Conservation (phyloP, 37 sponge, comb jelly and placozoan genomes). For the Dysidea cf. avara region DNA sequence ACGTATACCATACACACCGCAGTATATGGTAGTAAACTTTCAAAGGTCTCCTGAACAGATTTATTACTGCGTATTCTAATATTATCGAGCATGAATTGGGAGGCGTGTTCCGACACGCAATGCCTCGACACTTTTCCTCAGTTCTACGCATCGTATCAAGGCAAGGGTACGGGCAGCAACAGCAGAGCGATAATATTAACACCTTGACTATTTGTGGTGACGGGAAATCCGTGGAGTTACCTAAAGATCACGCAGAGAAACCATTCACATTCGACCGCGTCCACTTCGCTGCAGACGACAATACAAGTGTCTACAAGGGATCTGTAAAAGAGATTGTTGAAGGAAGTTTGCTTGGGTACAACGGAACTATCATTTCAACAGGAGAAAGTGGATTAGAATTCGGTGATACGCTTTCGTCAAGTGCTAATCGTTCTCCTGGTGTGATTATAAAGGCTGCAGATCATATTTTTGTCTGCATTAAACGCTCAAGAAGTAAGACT, state of each 20-base stretch:
- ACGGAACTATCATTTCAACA: conserved; percentile 68
- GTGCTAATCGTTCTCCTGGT: background rate
- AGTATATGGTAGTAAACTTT: no score
- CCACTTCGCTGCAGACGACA: conserved; percentile 1
- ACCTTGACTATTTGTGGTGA: background rate
- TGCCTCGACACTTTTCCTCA: conserved; percentile 37
- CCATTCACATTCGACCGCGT: conserved; percentile 44
- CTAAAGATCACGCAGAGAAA: background rate
- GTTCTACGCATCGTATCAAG: conserved; percentile 15
- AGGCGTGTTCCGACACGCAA: no score
- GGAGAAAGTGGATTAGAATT: background rate
- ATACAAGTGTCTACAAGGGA: conserved; percentile 21
- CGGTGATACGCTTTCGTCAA: background rate
- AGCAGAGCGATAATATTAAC: background rate
- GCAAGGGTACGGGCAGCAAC: background rate
- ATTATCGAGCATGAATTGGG: no score
- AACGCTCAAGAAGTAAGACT: conserved; percentile 20
- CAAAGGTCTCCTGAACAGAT: no score
- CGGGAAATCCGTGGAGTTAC: background rate
- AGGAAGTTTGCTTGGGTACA: conserved; percentile 60
- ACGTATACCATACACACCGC: no score
- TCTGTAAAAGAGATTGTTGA: conserved; percentile 59
- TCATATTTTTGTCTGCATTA: conserved; percentile 64
- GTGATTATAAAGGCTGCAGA: conserved; percentile 39
- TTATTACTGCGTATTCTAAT: no score